Evolutionary conservation across 2,113 vertebrate genomes (phyloP).

Genomic region (Cervus canadensis): DNA sequence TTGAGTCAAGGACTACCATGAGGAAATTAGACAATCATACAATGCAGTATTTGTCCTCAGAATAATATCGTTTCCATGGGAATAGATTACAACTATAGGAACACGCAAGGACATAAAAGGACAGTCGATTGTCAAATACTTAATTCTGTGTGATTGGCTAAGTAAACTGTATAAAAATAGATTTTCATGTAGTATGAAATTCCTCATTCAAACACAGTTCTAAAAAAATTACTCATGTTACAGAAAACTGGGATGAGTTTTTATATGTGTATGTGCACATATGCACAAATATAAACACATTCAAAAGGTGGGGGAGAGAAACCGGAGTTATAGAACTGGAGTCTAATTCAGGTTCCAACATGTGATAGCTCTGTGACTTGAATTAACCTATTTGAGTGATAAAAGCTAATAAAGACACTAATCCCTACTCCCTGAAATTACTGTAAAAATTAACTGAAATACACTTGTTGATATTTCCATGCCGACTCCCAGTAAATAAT

Average conservation of each 20-base stretch:
- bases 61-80: not conserved
- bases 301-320: not conserved
- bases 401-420: not conserved
- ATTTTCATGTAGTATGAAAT: not conserved
- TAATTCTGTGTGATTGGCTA: not conserved
- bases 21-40: not conserved
- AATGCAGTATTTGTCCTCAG: not conserved
- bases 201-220: not conserved
- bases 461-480: not conserved
- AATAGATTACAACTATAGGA: not conserved
- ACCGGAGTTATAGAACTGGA: not conserved
- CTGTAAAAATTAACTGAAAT: not conserved
- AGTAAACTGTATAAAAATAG: not conserved
- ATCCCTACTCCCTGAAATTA: not conserved
- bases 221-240: not conserved
- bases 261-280: not conserved
- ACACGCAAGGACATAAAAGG: not conserved
- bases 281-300: not conserved
- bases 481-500: not conserved
- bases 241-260: not conserved
- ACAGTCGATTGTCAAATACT: not conserved
- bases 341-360: not conserved
- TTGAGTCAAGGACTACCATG: not conserved
- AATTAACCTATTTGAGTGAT: not conserved
- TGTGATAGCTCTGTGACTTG: not conserved